Base-by-base conservation (phyloP, 2,888 invertebrate genomes). In the Latrodectus hesperus region DNA sequence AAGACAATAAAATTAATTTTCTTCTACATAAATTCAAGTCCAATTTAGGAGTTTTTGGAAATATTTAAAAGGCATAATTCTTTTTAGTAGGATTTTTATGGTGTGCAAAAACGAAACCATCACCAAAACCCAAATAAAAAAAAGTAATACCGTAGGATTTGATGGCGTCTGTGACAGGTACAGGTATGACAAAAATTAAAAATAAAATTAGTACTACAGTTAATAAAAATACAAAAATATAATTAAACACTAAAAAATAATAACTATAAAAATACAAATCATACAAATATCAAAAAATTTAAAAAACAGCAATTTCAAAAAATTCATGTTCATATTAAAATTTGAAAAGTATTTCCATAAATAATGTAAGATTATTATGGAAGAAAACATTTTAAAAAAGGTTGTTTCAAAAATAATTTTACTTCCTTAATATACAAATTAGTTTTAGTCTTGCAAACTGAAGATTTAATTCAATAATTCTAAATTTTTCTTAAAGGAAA, bases 61-160 rank as follows among this genome's bases (percentile, higher is more conserved):
- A n/a, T 8, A 17, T 64, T 64, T 12, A n/a, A 16, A n/a, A 64
- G 64, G 16, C 12, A n/a, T 0, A 17, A 64, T 16, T 4, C 8
- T n/a, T 8, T n/a, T n/a, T 12, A 68, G 12, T 22, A 22, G 38
- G 38, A 22, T 10, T 17, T 64, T 22, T 22, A 9, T 68, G 26
- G 1, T 71, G n/a, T 14, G 16, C 55, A n/a, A 53, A 8, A 64
- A 60, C 22, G 49, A 72, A 55, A 67, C 89, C 89, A 84, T 65
- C 89, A 89, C 86, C 84, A 83, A 79, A 51, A 77, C 60, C 75
- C 73, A 68, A 55, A 75, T 84, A 64, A 55, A 84, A 75, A 53
- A 81, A 73, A 80, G 52, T 79, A 75, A 80, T 89, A 89, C 89
- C 89, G 83, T 87, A 75, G 86, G 53, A 73, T 77, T 84, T 70